These are phyloP conservation scores for Lagorchestes hirsutus DNA, from an alignment of 2,797 vertebrate genomes.

Conservation along the genomic window DNA sequence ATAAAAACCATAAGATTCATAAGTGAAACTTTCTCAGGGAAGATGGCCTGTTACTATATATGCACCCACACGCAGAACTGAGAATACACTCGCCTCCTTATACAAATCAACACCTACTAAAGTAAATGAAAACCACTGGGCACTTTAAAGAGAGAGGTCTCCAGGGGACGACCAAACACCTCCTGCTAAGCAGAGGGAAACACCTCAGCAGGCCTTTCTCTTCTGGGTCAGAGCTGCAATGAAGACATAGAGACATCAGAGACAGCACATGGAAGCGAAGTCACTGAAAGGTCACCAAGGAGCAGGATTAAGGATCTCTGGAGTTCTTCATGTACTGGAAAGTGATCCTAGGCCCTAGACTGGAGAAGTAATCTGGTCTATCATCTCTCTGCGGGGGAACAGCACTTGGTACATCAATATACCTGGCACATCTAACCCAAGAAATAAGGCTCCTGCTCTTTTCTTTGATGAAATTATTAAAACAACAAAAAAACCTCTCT, in stretches of 20 bases:
- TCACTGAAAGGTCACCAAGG: background rate
- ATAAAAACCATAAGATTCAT: conserved; percentile 86
- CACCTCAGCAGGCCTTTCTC: fast-evolving
- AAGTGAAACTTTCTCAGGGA: conserved; percentile 76
- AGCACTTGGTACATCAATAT: background rate
- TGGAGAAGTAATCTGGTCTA: background rate
- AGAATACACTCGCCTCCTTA: background rate
- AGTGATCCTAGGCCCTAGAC: fast-evolving
- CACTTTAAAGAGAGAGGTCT: fast-evolving
- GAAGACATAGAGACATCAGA: background rate
- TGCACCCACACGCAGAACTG: fast-evolving
- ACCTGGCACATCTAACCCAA: background rate
- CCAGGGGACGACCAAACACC: background rate
- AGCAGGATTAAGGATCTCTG: background rate
- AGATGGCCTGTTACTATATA: background rate
- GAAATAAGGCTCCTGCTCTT: background rate
- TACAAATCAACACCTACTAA: background rate
- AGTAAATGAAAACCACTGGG: fast-evolving
- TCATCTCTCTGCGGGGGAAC: background rate
- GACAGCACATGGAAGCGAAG: background rate
- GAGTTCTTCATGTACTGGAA: background rate
- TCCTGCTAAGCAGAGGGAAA: background rate
- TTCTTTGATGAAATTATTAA: fast-evolving
- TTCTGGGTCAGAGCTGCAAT: background rate
- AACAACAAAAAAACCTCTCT: background rate